A percentile compares a stretch with the other conserved stretches of the same genome.
phyloP scores from a whole-genome alignment of 1,140 invertebrate genomes.

The Trichonephila inaurata region DNA sequence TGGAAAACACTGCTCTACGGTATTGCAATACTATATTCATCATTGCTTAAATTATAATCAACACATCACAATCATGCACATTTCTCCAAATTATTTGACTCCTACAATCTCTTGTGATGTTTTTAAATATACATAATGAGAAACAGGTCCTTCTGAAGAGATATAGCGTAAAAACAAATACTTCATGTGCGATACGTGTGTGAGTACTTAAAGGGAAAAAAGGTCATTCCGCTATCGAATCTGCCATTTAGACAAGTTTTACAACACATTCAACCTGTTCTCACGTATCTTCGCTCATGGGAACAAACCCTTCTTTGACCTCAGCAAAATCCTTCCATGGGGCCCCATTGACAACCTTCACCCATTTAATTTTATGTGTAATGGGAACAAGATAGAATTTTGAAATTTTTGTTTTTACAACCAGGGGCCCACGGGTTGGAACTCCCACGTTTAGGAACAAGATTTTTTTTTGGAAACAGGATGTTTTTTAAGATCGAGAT shows the following conservation, averaged over 20 bases:
- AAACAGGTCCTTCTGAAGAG: background rate
- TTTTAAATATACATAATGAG: background rate
- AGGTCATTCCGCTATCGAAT: slow-evolving; percentile 17
- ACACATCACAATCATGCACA: too few relatives aligned
- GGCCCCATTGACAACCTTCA: background rate
- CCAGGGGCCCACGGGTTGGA: background rate
- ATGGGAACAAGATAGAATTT: background rate
- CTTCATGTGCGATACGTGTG: background rate
- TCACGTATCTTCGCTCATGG: background rate
- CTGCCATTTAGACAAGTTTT: slow-evolving; percentile 33
- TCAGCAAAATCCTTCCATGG: background rate
- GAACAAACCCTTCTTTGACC: slow-evolving; percentile 26
- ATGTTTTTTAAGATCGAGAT: background rate
- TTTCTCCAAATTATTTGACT: too few relatives aligned
- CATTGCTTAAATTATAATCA: too few relatives aligned
- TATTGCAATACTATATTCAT: too few relatives aligned
- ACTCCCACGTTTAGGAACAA: slow-evolving; percentile 7
- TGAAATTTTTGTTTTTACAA: background rate
- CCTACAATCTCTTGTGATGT: background rate
- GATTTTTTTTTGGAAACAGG: background rate
- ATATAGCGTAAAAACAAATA: background rate
- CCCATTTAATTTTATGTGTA: slow-evolving; percentile 38
- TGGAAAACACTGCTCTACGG: too few relatives aligned
- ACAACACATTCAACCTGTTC: slow-evolving; percentile 2
- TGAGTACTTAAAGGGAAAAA: background rate